These are phyloP conservation scores for Salarias fasciatus DNA, from an alignment of 2,797 vertebrate genomes.

Conservation along the genomic window DNA sequence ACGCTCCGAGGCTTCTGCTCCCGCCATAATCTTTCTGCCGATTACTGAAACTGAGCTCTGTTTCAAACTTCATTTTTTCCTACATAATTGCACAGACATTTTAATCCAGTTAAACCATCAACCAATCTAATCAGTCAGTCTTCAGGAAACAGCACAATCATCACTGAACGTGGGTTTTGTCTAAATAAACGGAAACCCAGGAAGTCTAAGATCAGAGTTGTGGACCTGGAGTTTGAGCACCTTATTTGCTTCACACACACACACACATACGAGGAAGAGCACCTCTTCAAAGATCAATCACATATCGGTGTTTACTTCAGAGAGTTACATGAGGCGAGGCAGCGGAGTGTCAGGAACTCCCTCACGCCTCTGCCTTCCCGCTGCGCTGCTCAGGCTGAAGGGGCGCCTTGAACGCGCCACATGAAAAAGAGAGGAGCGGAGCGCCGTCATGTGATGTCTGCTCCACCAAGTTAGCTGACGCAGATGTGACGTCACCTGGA, in stretches of 20 bases:
- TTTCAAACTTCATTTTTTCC: conserved; percentile 66
- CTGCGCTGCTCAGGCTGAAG: conserved; percentile 35
- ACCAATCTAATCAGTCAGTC: conserved; percentile 53
- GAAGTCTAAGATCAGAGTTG: too few relatives aligned
- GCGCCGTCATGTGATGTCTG: conserved; percentile 76
- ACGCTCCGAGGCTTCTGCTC: conserved; percentile 22
- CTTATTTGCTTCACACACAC: neutral
- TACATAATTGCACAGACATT: conserved; percentile 51
- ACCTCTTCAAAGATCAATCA: conserved; percentile 4
- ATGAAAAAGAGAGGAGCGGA: conserved; percentile 64
- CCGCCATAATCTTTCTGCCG: conserved; percentile 36
- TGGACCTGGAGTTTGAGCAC: neutral
- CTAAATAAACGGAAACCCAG: too few relatives aligned
- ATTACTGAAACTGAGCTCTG: conserved; percentile 66
- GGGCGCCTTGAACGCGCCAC: conserved; percentile 55
- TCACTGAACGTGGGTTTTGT: too few relatives aligned
- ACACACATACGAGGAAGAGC: neutral
- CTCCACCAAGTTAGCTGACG: conserved; percentile 70
- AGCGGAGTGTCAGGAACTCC: conserved; percentile 24
- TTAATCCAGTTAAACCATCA: conserved; percentile 71
- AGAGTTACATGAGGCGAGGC: conserved; percentile 16
- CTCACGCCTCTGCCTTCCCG: conserved; percentile 4
- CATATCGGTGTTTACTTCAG: conserved; percentile 25
- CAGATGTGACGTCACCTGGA: conserved; percentile 67
- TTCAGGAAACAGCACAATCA: conserved; percentile 33